These are phyloP conservation scores for Microtus montanus DNA, from an alignment of 2,113 vertebrate species.

Conservation along the genomic window DNA sequence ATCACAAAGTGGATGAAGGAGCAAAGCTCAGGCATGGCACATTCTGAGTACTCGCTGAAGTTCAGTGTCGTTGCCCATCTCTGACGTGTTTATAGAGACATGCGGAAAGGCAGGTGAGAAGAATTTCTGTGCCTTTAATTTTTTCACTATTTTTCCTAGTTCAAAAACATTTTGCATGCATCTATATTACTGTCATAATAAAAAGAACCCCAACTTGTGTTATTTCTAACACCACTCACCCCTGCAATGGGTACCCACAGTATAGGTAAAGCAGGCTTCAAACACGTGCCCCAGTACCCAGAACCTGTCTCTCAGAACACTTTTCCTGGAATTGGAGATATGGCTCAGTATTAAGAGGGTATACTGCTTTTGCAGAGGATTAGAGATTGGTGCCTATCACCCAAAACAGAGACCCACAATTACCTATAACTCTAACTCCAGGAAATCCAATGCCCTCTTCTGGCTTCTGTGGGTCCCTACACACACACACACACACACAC, in stretches of 20 bases:
- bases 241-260: neutral
- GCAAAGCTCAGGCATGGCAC: neutral
- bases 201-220: neutral
- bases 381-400: neutral
- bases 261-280: neutral
- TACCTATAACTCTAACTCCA: neutral
- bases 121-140: neutral
- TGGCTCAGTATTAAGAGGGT: neutral
- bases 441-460: neutral
- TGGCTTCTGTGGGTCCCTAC: neutral
- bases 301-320: neutral
- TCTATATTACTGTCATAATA: neutral
- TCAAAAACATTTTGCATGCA: neutral
- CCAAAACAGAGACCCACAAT: neutral
- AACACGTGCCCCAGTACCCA: neutral
- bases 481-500: neutral
- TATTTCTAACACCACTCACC: neutral
- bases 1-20: neutral
- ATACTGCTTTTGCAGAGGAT: too few species aligned
- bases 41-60: neutral
- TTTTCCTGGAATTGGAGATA: neutral
- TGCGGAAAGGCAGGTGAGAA: neutral
- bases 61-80: neutral
- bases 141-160: neutral
- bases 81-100: neutral